Conservation (phyloP, 1,140 invertebrate genomes). For the Brachystomella parvula region DNA sequence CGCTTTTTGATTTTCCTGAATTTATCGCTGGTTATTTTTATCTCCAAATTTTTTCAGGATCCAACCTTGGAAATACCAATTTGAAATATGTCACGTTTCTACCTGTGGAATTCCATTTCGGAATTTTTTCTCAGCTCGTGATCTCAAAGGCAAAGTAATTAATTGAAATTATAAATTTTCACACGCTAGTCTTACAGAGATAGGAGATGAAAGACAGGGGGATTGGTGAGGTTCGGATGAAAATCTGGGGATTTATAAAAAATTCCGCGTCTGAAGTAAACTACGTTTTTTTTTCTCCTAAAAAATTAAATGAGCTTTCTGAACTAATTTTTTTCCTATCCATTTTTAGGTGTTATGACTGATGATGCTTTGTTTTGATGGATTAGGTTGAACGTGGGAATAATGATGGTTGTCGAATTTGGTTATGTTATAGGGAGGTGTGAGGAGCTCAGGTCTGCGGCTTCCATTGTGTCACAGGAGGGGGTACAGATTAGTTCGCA, state of each 20-base stretch:
- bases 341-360: not conserved
- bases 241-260: not conserved
- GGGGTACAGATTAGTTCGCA: slow-evolving; percentile 30
- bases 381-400: slow-evolving; percentile 19
- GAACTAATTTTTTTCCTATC: not conserved
- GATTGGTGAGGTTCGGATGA: not conserved
- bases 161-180: too few relatives aligned
- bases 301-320: not conserved
- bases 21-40: too few relatives aligned
- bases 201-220: not conserved
- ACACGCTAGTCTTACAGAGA: not conserved
- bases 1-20: too few relatives aligned
- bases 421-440: not conserved
- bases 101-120: too few relatives aligned
- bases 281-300: not conserved
- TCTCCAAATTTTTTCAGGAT: too few relatives aligned
- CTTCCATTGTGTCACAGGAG: slow-evolving; percentile 24
- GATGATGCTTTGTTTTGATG: slow-evolving; percentile 10
- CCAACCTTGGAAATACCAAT: too few relatives aligned
- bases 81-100: too few relatives aligned
- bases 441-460: slow-evolving; percentile 23
- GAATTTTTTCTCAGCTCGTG: too few relatives aligned
- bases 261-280: not conserved
- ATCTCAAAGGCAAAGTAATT: too few relatives aligned
- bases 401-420: not conserved